These are phyloP conservation scores for Corythucha ciliata DNA, from an alignment of 2,888 invertebrate species.

Conservation along the genomic window DNA sequence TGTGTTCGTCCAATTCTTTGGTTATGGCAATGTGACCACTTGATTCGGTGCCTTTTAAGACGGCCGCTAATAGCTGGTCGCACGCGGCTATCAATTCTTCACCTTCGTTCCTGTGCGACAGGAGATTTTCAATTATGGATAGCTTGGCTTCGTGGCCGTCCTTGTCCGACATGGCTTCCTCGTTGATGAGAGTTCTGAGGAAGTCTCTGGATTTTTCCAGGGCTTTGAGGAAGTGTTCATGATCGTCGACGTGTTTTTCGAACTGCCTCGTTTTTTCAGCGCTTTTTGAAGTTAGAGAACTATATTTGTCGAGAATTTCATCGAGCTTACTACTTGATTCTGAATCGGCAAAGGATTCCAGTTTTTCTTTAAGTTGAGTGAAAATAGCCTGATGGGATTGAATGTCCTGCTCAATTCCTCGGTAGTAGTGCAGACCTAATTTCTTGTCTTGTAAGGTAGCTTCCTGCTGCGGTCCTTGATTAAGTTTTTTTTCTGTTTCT, in stretches of 20 bases:
- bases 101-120: constrained; percentile 62
- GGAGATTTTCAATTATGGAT: constrained; percentile 61
- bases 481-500: constrained; percentile 65
- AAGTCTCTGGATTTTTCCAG: constrained; percentile 77
- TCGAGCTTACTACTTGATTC: constrained; percentile 66
- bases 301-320: constrained; percentile 63
- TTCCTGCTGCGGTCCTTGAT: constrained; percentile 60
- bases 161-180: constrained; percentile 68
- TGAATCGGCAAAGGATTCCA: constrained; percentile 66
- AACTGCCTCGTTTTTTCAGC: constrained; percentile 55
- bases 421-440: constrained; percentile 69
- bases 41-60: constrained; percentile 66
- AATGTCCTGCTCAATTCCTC: constrained; percentile 74
- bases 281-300: constrained; percentile 56
- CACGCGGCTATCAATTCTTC: constrained; percentile 61
- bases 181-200: constrained; percentile 66
- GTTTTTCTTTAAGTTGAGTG: constrained; percentile 72
- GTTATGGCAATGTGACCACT: constrained; percentile 64
- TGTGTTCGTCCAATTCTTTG: constrained; percentile 63
- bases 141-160: constrained; percentile 68
- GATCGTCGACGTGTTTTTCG: constrained; percentile 65
- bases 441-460: constrained; percentile 82
- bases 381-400: constrained; percentile 75
- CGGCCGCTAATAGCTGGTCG: constrained; percentile 58
- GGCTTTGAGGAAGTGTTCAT: constrained; percentile 71